Evolutionary conservation across 2,113 vertebrate genomes (phyloP), one percentile per base, ranked within the genome.

Genomic region (Verasper variegatus): DNA sequence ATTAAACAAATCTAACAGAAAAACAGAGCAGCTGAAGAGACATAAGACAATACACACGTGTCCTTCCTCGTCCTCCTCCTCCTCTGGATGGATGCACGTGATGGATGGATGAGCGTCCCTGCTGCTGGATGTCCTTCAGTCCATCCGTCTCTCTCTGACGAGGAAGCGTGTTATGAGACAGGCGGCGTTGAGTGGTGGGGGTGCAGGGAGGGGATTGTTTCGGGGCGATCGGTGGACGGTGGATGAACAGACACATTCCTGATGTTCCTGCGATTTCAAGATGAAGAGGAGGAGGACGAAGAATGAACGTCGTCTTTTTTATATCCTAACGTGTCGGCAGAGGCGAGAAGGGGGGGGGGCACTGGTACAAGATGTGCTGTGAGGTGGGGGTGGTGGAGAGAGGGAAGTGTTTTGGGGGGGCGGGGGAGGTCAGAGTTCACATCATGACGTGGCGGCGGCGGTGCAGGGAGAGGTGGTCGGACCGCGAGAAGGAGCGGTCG

Each of bases 401-500:
- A 20, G 49, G 49, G 15, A 52, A 18, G 60, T 62, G 14, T 57
- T 26, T 31, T 5, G 27, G 57, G 9, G 24, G 67, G 26, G 7
- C 12, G 35, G 42, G 21, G 14, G 20, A 9, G 56, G 37, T 52
- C 31, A 63, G 14, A 68, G 81, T 86, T 99, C 95, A 99, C 97
- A 97, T 97, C 95, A 97, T 98, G 89, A 98, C 95, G 81, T 99
- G 97, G 78, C 97, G 95, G 68, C 97, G 93, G 90, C 96, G 96
- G 88, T 99, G 98, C 65, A 99, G 94, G 21, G 98, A 97, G 52
- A 99, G 95, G 92, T 98, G 97, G 92, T 99, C 97, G 1, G 97
- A 99, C 77, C 97, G 96, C 51, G 98, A 99, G 94, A 99, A 99
- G 92, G 96, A 97, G 90, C 96, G 97, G 94, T 97, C 97, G 18